These are phyloP conservation scores for Lasaia peninsularis DNA, from an alignment of 1,140 invertebrate species.

Conservation along the genomic window DNA sequence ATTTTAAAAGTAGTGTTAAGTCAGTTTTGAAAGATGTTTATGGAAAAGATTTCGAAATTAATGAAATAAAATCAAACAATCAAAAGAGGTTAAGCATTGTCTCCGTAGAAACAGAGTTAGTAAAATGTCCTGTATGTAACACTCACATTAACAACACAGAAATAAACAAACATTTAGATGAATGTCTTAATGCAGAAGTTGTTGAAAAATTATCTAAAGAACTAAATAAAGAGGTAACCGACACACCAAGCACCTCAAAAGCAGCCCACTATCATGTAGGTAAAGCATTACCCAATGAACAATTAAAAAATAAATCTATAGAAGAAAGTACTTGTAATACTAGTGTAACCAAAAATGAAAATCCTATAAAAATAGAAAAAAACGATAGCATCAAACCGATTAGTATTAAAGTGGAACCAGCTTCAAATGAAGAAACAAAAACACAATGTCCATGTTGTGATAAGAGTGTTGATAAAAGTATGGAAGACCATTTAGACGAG, in stretches of 20 bases:
- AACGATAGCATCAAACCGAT: background rate
- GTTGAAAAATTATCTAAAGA: conserved; percentile 54
- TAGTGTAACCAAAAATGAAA: background rate
- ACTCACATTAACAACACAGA: conserved; percentile 43
- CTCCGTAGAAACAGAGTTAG: conserved; percentile 32
- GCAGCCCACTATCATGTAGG: background rate
- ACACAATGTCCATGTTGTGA: conserved; percentile 81
- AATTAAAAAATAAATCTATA: too few relatives aligned
- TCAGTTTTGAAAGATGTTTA: conserved; percentile 57
- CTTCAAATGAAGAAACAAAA: conserved; percentile 30
- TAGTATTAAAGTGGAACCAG: conserved; percentile 29
- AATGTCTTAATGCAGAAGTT: conserved; percentile 70
- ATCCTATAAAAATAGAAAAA: background rate
- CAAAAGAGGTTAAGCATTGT: conserved; percentile 45
- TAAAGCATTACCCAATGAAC: background rate
- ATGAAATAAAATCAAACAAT: conserved; percentile 28
- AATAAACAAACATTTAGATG: conserved; percentile 78
- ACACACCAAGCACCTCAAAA: background rate
- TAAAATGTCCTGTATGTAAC: conserved; percentile 78
- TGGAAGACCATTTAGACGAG: conserved; percentile 82
- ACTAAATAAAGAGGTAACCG: background rate
- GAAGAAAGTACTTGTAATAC: background rate
- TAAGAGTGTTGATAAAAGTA: conserved; percentile 61
- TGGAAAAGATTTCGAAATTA: conserved; percentile 52
- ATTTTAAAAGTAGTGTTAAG: conserved; percentile 45